phyloP scores from a whole-genome alignment of 1,140 invertebrate species.

The Hesperophylax magnus region DNA sequence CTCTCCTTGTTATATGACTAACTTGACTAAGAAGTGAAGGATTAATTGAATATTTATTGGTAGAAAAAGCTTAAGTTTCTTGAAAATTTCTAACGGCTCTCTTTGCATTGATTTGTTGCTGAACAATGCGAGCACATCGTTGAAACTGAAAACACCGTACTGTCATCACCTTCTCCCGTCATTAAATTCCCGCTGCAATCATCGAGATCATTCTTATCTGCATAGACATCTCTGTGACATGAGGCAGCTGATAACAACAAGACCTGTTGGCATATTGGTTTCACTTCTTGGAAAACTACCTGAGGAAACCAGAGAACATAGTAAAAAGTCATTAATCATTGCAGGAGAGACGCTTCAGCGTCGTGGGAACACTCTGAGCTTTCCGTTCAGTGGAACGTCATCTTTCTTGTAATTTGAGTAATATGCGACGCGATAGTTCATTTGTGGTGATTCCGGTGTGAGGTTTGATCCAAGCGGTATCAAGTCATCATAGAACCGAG shows the following conservation, averaged over 20 bases:
- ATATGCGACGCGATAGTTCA: constrained; percentile 12
- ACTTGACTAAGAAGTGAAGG: no score
- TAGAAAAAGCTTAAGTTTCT: no score
- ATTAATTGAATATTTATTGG: no score
- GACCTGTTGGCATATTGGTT: constrained; percentile 33
- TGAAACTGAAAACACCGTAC: not conserved
- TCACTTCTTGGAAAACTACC: not conserved
- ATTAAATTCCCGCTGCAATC: constrained; percentile 15
- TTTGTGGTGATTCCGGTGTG: constrained; percentile 20
- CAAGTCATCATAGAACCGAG: not conserved
- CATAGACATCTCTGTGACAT: constrained; percentile 37
- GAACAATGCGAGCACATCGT: not conserved
- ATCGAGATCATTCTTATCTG: constrained; percentile 26
- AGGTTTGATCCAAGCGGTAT: not conserved
- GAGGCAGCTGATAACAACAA: constrained; percentile 30
- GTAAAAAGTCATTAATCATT: not conserved
- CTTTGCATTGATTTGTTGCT: no score
- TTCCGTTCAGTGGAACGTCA: not conserved
- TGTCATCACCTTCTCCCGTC: constrained; percentile 19
- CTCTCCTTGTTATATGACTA: no score
- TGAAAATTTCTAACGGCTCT: no score
- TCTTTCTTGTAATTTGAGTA: constrained; percentile 8
- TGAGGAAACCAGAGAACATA: not conserved
- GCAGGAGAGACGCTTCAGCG: not conserved
- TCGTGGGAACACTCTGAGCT: not conserved